Base-by-base conservation (phyloP, 2,113 vertebrate species). In the Semicossyphus pulcher region DNA sequence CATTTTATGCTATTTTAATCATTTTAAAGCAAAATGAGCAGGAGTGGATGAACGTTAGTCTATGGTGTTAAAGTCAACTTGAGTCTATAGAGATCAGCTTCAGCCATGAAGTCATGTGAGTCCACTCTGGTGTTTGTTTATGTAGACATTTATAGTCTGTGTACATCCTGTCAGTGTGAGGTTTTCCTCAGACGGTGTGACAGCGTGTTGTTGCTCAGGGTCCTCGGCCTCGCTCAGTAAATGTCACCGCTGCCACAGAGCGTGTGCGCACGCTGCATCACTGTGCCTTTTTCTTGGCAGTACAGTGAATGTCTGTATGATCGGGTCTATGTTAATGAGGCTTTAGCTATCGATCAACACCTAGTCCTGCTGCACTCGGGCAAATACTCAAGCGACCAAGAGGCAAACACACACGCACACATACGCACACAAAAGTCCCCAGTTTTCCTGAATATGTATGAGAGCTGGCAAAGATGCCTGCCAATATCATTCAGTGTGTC, bases 311-410 rank as follows among this genome's bases (percentile, higher is more conserved):
- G 76, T 82, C 62, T 72, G 26, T 64, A 72, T 68, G 76, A 88
- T 56, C 76, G 31, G 56, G 34, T 79, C 84, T 76, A 71, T 83
- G 86, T 73, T 90, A 88, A 89, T 88, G 69, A 90, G 82, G 41
- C 77, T 85, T 82, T 72, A 76, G 59, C 74, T 25, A 81, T 91
- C 54, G 81, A 85, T 87, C 81, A 84, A 67, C 70, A 73, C 47
- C 57, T 39, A 42, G 74, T 78, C 44, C 48, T 42, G 48, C 62
- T 80, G 64, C 44, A 56, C 37, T 80, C 44, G 60, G 44, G 21
- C 71, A 69, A 48, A 72, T 52, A 39, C 64, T 58, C 28, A 29
- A 67, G 62, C 36, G 25, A 49, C 53, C 41, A 47, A 72, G 63
- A 74, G 20, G 57, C 63, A 68, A 25, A 75, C 21, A 45, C 14